Base-by-base conservation (phyloP, 2,888 invertebrate species). In the Arrhopalites spinosus region DNA sequence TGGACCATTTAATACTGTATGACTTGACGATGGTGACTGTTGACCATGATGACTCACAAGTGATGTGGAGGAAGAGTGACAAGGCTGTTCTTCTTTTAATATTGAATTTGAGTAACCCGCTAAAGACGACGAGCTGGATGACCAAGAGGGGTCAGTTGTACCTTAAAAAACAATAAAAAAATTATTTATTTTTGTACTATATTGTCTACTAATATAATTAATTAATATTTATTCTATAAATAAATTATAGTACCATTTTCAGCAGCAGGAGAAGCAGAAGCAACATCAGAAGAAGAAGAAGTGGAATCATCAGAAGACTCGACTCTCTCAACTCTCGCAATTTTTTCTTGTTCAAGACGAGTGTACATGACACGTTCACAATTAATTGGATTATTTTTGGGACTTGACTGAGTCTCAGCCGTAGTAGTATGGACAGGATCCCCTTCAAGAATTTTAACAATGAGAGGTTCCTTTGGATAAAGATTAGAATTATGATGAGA, bases 141-240 rank as follows among this genome's bases (percentile, higher is more conserved):
- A 81, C 82, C 82, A 82, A 3, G 80, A 80, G 0, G 82, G 82
- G 59, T 82, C 82, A 5, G 81, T 81, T 13, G 81, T 82, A 36
- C 36, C 36, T 36, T n/a, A n/a, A n/a, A n/a, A n/a, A n/a, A 36
- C 36, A 36, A 36, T 11, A 11, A 36, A 11, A 36, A 36, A 7
- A 7, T 36, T 36, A 36, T 7, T 7, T 36, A 36, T 36, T 36
- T 36, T 36, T 36, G 36, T 36, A 36, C n/a, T n/a, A n/a, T n/a
- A n/a, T n/a, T n/a, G n/a, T n/a, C n/a, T n/a, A n/a, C n/a, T n/a
- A n/a, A n/a, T n/a, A n/a, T n/a, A n/a, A n/a, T n/a, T n/a, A n/a
- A n/a, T n/a, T n/a, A n/a, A n/a, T n/a, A n/a, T n/a, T n/a, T n/a
- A n/a, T n/a, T n/a, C n/a, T n/a, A n/a, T n/a, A n/a, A n/a, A n/a